Evolutionary conservation across 1,140 invertebrate genomes (phyloP).

Genomic region (Pararge aegeria): DNA sequence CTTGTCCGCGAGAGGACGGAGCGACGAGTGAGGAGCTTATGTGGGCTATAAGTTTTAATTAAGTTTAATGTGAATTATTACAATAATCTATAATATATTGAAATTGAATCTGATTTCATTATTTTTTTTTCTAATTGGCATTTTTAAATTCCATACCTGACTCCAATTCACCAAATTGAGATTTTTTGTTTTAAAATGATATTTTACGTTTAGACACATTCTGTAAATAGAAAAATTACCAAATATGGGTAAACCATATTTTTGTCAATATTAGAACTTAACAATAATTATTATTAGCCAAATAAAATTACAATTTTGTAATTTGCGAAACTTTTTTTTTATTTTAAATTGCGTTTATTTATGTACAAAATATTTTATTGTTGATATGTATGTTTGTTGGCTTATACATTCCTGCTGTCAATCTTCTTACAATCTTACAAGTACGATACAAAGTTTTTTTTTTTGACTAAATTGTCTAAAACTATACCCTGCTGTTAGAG

Average conservation of each 20-base stretch:
- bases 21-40: slow-evolving; percentile 73
- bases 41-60: slow-evolving; percentile 76
- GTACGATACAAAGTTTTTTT: too few relatives aligned
- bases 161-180: slow-evolving; percentile 19
- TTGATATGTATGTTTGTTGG: neutral
- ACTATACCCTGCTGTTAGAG: too few relatives aligned
- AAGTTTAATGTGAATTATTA: slow-evolving; percentile 80
- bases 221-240: slow-evolving; percentile 6
- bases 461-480: neutral
- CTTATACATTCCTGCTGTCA: neutral
- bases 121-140: slow-evolving; percentile 76
- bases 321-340: slow-evolving; percentile 4
- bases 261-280: slow-evolving; percentile 7
- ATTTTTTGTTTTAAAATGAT: neutral
- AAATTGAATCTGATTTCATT: slow-evolving; percentile 78
- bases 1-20: slow-evolving; percentile 66
- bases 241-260: slow-evolving; percentile 9
- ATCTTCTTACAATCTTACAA: too few relatives aligned
- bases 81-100: slow-evolving; percentile 80
- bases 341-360: slow-evolving; percentile 2
- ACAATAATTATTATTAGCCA: neutral
- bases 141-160: slow-evolving; percentile 51
- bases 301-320: slow-evolving; percentile 13
- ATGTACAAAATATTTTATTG: neutral
- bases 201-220: slow-evolving; percentile 7